A percentile compares a stretch with the other conserved stretches of the same genome.
These are phyloP conservation scores for Sympetrum striolatum DNA, from an alignment of 2,888 invertebrate species.

Conservation along the genomic window DNA sequence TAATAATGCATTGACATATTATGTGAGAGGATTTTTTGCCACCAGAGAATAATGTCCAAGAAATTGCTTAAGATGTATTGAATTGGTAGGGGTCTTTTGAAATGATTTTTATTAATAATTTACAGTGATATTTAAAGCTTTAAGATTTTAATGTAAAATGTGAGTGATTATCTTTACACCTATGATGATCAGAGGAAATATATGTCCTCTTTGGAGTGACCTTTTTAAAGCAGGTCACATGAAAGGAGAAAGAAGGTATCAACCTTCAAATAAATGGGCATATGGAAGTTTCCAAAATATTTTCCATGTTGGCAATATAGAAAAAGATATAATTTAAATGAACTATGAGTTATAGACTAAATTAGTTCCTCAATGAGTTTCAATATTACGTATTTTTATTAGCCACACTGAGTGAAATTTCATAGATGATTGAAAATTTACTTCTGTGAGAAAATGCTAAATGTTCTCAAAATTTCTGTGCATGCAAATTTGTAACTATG, in stretches of 20 bases:
- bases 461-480: background rate
- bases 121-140: background rate
- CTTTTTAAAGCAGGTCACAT: background rate
- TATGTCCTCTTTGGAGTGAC: background rate
- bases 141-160: background rate
- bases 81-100: background rate
- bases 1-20: background rate
- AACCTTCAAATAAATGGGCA: background rate
- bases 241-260: background rate
- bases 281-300: background rate
- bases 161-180: background rate
- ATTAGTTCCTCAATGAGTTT: background rate
- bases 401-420: background rate
- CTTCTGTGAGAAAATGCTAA: background rate
- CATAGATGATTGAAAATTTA: background rate
- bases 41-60: background rate
- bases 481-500: background rate
- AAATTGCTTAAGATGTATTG: background rate
- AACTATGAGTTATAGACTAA: background rate
- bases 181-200: background rate
- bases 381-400: background rate
- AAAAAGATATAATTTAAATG: background rate
- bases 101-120: background rate
- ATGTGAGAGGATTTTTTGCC: background rate
- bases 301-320: background rate